Percentiles rank a stretch among this genome's conserved stretches.
Conservation (phyloP, 2,888 invertebrate species). For the Gastracanthus pulcherrimus region DNA sequence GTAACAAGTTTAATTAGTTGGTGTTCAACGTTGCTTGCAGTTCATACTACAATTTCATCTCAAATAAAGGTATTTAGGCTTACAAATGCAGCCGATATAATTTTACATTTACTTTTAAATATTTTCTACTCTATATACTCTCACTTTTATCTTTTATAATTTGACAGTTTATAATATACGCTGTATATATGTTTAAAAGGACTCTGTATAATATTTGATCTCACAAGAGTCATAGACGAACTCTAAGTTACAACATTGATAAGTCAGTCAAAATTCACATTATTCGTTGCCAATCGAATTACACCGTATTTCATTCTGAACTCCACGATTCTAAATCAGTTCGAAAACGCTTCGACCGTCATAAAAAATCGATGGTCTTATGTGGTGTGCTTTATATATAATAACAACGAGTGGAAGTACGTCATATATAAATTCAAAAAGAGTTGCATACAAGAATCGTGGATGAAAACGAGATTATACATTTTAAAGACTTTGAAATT, state of each 20-base stretch:
- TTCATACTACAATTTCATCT: constrained; percentile 4
- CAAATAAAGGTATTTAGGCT: background rate
- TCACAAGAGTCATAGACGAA: background rate
- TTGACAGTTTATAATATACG: constrained; percentile 26
- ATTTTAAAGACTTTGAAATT: constrained; percentile 1
- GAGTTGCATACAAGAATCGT: background rate
- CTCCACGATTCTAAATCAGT: background rate
- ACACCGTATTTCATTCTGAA: background rate
- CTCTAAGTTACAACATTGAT: constrained; percentile 35
- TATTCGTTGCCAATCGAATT: constrained; percentile 33
- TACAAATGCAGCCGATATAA: background rate
- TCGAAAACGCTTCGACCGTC: background rate
- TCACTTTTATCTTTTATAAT: constrained; percentile 24
- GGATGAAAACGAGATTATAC: constrained; percentile 1
- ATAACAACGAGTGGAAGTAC: constrained; percentile 23
- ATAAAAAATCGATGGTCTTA: background rate
- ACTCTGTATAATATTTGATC: background rate
- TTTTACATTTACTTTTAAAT: background rate
- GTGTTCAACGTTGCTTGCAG: constrained; percentile 21
- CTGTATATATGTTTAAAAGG: constrained; percentile 13
- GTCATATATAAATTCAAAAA: constrained; percentile 28
- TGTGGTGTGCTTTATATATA: background rate
- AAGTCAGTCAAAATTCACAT: constrained; percentile 45
- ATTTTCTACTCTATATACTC: background rate
- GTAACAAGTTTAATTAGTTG: constrained; percentile 41